Percentiles rank a stretch among this genome's conserved stretches.
Conservation (phyloP, 92 coral and sea anemone genomes). For the Epizoanthus rinbou region DNA sequence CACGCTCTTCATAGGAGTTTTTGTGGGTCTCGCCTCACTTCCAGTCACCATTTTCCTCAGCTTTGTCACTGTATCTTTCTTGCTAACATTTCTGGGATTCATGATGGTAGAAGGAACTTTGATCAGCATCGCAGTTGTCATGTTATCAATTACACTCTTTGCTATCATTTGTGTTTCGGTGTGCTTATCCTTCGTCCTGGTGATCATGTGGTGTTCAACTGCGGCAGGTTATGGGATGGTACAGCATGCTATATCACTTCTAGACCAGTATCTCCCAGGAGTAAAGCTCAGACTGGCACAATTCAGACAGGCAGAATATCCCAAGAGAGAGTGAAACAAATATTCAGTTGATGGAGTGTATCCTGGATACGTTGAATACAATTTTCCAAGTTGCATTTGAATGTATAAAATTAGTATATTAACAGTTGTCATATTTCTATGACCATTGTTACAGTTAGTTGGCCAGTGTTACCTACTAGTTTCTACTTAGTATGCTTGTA, state of each 20-base stretch:
- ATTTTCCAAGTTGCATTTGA: no score
- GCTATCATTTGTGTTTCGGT: conserved; percentile 10
- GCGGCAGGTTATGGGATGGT: not conserved
- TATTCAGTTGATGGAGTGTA: not conserved
- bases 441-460: no score
- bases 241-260: not conserved
- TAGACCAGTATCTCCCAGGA: conserved; percentile 30
- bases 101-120: conserved; percentile 33
- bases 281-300: conserved; percentile 24
- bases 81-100: conserved; percentile 28
- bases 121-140: conserved; percentile 14
- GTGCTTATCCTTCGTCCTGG: conserved; percentile 17
- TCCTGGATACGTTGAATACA: no score
- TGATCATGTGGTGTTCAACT: conserved; percentile 20
- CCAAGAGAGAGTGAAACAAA: conserved; percentile 22
- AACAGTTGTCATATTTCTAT: no score
- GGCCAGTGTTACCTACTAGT: no score
- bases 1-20: conserved; percentile 16
- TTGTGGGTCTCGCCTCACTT: conserved; percentile 3
- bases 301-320: not conserved
- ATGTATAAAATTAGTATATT: no score
- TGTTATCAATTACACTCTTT: conserved; percentile 18
- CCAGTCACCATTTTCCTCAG: conserved; percentile 24
- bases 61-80: conserved; percentile 15
- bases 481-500: no score